Base-by-base conservation (phyloP, 2,797 vertebrate genomes). In the Thamnophis elegans region DNA sequence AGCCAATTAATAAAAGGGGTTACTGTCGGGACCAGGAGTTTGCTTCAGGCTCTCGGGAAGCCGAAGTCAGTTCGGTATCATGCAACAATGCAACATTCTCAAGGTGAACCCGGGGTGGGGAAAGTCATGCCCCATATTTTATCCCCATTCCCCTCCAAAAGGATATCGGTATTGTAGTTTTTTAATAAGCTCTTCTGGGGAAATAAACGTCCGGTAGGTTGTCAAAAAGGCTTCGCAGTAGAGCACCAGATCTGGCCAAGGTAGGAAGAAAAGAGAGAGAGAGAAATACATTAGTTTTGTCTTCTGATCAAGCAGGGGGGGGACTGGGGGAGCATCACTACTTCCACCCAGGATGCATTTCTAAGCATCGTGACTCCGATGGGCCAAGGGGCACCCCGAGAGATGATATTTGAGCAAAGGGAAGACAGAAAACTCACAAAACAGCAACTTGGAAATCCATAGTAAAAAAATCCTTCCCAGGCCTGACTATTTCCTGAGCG, bases 81-180 rank as follows among this genome's bases (percentile, higher is more conserved):
- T 11, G 10, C 11, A 54, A 54, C 0, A 18, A 58, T 56, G 58
- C 56, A 58, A 58, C 20, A 58, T 8, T 58, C 56, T 58, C 18
- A 20, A 58, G 56, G 56, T 8, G 51, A 54, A 54, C 53, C 53
- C 54, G 11, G 12, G 62, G 62, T n/a, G 62, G 62, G 5, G n/a
- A 32, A 32, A 68, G n/a, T 32, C 65, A 18, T 65, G 4, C 11
- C 11, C 65, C 16, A 16, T 18, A 12, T 82, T 25, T 82, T 88
- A 73, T 18, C 65, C 65, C n/a, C n/a, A 1, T 36, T 2, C 14
- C 54, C 60, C n/a, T n/a, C 51, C 16, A 56, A 96, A 98, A 99
- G 98, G 99, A 99, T 99, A 99, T 99, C 99, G 98, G 97, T 99
- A 98, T 96, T 99, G 99, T 94, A 99, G 98, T 97, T 99, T 99